Percentiles rank a stretch among this genome's conserved stretches.
phyloP scores from a whole-genome alignment of 2,113 vertebrate genomes.

The Stigmatopora argus region DNA sequence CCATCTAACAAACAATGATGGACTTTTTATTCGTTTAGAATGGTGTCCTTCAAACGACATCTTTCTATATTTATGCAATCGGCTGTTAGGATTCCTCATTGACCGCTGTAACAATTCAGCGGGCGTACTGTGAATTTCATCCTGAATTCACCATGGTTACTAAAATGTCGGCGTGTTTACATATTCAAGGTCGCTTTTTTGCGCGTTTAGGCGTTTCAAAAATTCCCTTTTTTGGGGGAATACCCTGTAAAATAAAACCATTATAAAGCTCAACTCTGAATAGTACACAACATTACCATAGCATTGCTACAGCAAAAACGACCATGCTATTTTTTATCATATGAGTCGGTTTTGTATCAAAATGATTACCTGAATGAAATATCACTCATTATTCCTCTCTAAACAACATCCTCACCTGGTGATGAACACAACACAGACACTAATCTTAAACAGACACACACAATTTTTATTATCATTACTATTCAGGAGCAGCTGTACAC shows the following conservation, averaged over 20 bases:
- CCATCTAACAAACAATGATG: too few relatives aligned
- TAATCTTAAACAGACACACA: slow-evolving; percentile 26
- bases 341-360: not conserved
- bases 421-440: slow-evolving; percentile 8
- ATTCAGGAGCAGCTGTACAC: slow-evolving; percentile 14
- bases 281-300: not conserved
- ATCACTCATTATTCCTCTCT: not conserved
- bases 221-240: too few relatives aligned
- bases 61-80: too few relatives aligned
- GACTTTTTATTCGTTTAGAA: too few relatives aligned
- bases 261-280: not conserved
- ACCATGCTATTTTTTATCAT: not conserved
- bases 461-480: slow-evolving; percentile 23
- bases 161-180: too few relatives aligned
- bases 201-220: too few relatives aligned
- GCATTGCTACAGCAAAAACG: not conserved
- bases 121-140: too few relatives aligned
- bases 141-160: too few relatives aligned
- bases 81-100: too few relatives aligned
- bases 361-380: not conserved
- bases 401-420: slow-evolving; percentile 23
- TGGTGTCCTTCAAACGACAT: too few relatives aligned
- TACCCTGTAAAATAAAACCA: not conserved
- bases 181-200: too few relatives aligned
- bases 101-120: too few relatives aligned